Base-by-base conservation (phyloP, 2,113 vertebrate species). In the Semnornis frantzii region DNA sequence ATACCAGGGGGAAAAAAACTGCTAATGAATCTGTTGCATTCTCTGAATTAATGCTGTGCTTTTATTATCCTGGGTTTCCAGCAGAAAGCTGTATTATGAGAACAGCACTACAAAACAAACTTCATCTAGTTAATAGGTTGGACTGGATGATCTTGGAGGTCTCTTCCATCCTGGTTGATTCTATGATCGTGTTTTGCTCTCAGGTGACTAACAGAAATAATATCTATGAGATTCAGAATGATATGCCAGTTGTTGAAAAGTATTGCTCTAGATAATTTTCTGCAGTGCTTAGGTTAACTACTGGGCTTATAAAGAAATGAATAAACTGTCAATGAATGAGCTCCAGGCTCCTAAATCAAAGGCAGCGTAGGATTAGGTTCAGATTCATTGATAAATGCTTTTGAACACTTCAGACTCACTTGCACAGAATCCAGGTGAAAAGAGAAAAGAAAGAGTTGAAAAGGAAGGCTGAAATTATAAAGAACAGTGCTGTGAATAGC, bases 301-400 rank as follows among this genome's bases (percentile, higher is more conserved):
- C 15, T 87, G 28, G 30, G 59, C 71, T 81, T 91, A 44, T 37
- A 85, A 85, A 95, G 58, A 80, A 69, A 69, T 33, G 23, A 89
- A 59, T 68, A 92, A 94, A 48, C 42, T 33, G 64, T 21, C 39
- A 77, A 1, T 68, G 52, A 92, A 73, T 73, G 68, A 63, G 9
- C 39, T 87, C 3, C 34, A 42, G n/a, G 21, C 5, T 91, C 57
- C 55, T 57, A 78, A 95, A 73, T 50, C 59, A 94, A 94, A 76
- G 54, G 2, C 28, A 37, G 17, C 20, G 34, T 15, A 85, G 17
- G 20, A 73, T 94, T 70, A 73, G 16, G 31, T 80, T 77, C 74
- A 91, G 68, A 77, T 71, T 82, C 16, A 80, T 77, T 91, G 75
- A 80, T 59, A 90, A 95, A 85, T 80, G 64, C 4, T 92, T 91